phyloP scores from a whole-genome alignment of 1,140 invertebrate genomes.

The Lucilia sericata region DNA sequence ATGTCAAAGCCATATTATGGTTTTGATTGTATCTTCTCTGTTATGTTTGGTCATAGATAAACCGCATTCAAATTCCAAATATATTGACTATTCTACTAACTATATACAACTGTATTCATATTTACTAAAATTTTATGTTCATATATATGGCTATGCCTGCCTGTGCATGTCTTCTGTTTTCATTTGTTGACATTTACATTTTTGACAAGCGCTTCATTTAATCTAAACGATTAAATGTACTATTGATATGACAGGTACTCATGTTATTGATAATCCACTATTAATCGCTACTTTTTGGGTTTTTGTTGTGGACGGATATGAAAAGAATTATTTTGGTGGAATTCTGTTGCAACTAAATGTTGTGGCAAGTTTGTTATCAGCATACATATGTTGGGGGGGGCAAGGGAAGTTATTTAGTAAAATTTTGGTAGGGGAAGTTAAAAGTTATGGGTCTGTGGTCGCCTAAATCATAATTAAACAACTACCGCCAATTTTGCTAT shows the following conservation, averaged over 20 bases:
- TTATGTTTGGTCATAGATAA: neutral
- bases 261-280: slow-evolving; percentile 34
- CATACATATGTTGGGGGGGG: too few species aligned
- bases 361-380: neutral
- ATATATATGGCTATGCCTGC: neutral
- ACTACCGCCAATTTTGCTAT: too few species aligned
- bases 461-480: too few species aligned
- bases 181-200: slow-evolving; percentile 36
- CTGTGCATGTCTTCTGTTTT: neutral
- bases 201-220: slow-evolving; percentile 34
- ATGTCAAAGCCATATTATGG: neutral
- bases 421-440: too few species aligned
- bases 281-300: neutral
- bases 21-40: neutral
- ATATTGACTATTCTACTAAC: neutral
- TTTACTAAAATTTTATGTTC: neutral
- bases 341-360: neutral
- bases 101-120: neutral
- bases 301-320: neutral
- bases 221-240: slow-evolving; percentile 41
- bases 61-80: neutral
- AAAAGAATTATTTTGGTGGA: neutral
- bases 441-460: too few species aligned
- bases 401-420: too few species aligned
- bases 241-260: slow-evolving; percentile 40